Conservation (phyloP, 2,113 vertebrate genomes). For the Ardeotis arabs region DNA sequence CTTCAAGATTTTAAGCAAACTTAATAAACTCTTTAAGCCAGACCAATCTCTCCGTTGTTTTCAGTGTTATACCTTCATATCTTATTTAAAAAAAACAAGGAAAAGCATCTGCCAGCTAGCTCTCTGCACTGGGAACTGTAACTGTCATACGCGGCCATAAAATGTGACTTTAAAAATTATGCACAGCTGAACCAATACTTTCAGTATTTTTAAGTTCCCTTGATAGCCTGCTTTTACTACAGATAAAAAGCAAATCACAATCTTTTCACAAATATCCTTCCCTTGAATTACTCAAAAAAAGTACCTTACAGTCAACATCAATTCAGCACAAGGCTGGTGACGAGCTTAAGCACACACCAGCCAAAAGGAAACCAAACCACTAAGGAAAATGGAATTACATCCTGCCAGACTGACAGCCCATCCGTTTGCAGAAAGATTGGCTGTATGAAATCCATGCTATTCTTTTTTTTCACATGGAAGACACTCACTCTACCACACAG, state of each 20-base stretch:
- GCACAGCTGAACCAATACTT: background rate
- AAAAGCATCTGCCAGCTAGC: background rate
- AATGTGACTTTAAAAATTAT: background rate
- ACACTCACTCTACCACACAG: background rate
- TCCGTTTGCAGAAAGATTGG: background rate
- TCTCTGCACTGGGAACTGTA: background rate
- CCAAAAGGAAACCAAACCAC: conserved; percentile 23
- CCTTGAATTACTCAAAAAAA: background rate
- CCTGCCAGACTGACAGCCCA: background rate
- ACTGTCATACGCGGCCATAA: background rate
- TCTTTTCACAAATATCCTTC: background rate
- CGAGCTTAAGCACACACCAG: background rate
- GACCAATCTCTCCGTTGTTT: background rate
- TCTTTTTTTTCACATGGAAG: background rate
- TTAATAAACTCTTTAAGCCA: background rate
- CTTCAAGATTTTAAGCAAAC: background rate
- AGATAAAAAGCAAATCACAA: background rate
- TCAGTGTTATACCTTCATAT: background rate
- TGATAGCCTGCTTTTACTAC: background rate
- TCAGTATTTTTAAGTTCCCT: background rate
- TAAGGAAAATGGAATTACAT: background rate
- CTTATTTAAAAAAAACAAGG: background rate
- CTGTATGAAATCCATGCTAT: background rate
- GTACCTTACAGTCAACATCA: background rate
- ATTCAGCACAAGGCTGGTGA: background rate